A percentile compares a stretch with the other conserved stretches of the same genome.
Evolutionary conservation across 2,888 invertebrate genomes (phyloP).

Genomic region (Dendrolimus houi): DNA sequence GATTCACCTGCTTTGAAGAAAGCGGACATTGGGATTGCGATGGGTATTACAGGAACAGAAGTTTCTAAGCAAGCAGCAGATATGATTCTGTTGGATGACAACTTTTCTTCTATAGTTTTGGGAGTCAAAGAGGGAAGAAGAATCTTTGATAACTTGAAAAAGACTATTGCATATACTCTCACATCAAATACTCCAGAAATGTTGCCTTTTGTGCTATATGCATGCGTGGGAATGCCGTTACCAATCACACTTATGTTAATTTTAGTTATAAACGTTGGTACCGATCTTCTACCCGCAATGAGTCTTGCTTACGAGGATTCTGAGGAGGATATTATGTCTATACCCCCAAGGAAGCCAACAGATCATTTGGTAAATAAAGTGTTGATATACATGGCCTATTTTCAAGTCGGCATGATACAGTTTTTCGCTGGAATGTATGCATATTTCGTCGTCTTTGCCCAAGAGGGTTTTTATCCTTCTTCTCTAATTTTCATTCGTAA

Average conservation of each 20-base stretch:
- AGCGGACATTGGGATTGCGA: slow-evolving; percentile 89
- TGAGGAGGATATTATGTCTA: slow-evolving; percentile 84
- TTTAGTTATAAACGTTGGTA: slow-evolving; percentile 86
- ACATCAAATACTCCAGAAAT: slow-evolving; percentile 92
- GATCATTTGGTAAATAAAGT: slow-evolving; percentile 74
- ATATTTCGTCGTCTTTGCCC: slow-evolving; percentile 87
- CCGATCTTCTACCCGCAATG: slow-evolving; percentile 87
- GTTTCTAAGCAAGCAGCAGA: slow-evolving; percentile 93
- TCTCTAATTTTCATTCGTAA: slow-evolving; percentile 81
- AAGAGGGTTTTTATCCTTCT: slow-evolving; percentile 84
- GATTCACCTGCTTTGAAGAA: slow-evolving; percentile 91
- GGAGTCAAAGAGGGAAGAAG: slow-evolving; percentile 89
- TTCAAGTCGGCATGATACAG: slow-evolving; percentile 91
- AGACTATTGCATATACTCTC: slow-evolving; percentile 89
- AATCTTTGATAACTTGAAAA: slow-evolving; percentile 91
- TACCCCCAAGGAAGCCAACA: slow-evolving; percentile 69
- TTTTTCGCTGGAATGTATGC: slow-evolving; percentile 87
- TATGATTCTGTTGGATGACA: slow-evolving; percentile 92
- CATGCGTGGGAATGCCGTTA: slow-evolving; percentile 83
- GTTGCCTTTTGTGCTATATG: slow-evolving; percentile 86
- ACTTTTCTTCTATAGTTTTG: slow-evolving; percentile 91
- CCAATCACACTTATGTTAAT: slow-evolving; percentile 78
- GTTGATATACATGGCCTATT: slow-evolving; percentile 88
- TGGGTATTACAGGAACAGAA: slow-evolving; percentile 87
- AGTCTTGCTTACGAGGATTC: slow-evolving; percentile 86